Percentiles rank a stretch among this genome's conserved stretches.
phyloP scores from a whole-genome alignment of 2,888 invertebrate genomes.

The Plagiodera versicolora region DNA sequence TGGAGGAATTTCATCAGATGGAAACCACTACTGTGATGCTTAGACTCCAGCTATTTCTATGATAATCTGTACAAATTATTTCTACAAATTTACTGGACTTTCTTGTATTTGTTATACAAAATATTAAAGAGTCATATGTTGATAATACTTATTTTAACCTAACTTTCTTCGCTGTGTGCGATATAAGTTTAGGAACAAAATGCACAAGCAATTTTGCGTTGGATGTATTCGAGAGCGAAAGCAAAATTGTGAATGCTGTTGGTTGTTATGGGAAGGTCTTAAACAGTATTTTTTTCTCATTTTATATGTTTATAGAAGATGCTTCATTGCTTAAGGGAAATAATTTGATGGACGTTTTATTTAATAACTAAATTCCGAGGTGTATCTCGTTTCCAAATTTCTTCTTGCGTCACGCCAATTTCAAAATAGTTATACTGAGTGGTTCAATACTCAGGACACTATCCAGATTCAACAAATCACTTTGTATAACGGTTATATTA shows the following conservation, averaged over 20 bases:
- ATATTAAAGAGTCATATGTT: constrained; percentile 23
- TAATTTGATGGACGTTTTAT: too few relatives aligned
- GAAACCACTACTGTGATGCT: constrained; percentile 6
- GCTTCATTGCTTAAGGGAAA: too few relatives aligned
- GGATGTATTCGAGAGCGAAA: constrained; percentile 37
- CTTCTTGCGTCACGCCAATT: too few relatives aligned
- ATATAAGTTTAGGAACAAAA: constrained; percentile 26
- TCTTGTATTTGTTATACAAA: constrained; percentile 30
- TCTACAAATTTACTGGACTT: constrained; percentile 26
- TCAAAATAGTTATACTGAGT: too few relatives aligned
- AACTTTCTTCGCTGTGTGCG: constrained; percentile 23
- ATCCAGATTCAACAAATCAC: too few relatives aligned
- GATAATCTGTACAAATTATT: constrained; percentile 26
- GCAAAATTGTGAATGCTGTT: constrained; percentile 43
- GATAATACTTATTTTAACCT: constrained; percentile 28
- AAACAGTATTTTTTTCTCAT: constrained; percentile 50
- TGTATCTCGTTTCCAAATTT: too few relatives aligned
- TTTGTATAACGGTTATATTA: too few relatives aligned
- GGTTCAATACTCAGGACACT: too few relatives aligned
- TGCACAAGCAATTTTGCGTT: constrained; percentile 51
- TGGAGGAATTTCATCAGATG: too few relatives aligned
- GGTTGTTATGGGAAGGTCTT: constrained; percentile 50
- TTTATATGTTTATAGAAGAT: constrained; percentile 48
- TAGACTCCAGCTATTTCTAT: constrained; percentile 21
- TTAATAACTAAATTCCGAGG: too few relatives aligned